These are phyloP conservation scores for Terebella lapidaria DNA, from an alignment of 2,888 invertebrate species.

Conservation along the genomic window DNA sequence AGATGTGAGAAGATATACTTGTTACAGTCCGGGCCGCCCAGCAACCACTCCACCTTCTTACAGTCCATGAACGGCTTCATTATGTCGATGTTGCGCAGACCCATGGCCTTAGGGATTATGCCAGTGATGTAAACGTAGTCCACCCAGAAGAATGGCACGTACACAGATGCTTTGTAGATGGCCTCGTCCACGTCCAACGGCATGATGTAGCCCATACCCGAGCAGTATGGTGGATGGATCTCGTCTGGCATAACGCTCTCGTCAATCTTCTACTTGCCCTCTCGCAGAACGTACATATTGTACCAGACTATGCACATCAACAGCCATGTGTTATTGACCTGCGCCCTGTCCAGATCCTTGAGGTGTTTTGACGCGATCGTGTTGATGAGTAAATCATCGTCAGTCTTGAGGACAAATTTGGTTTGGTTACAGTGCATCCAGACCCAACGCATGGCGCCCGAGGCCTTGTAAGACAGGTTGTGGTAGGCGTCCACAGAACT, in stretches of 20 bases:
- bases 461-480: neutral
- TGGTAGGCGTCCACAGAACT: neutral
- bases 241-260: neutral
- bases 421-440: neutral
- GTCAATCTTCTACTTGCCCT: neutral
- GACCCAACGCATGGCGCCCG: neutral
- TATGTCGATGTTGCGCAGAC: neutral
- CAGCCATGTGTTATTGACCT: neutral
- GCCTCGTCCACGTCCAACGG: neutral
- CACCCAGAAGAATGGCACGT: constrained; percentile 6
- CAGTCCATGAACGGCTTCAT: neutral
- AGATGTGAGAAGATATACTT: neutral
- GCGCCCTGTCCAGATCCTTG: neutral
- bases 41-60: neutral
- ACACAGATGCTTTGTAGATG: neutral
- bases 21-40: neutral
- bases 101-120: neutral
- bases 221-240: constrained; percentile 1
- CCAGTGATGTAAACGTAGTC: constrained; percentile 2
- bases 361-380: neutral
- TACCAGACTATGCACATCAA: neutral
- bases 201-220: neutral
- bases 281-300: neutral
- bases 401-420: neutral
- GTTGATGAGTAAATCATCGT: constrained; percentile 3